Conservation (phyloP, 2,797 vertebrate genomes). For the Notoglanidium macrostoma region DNA sequence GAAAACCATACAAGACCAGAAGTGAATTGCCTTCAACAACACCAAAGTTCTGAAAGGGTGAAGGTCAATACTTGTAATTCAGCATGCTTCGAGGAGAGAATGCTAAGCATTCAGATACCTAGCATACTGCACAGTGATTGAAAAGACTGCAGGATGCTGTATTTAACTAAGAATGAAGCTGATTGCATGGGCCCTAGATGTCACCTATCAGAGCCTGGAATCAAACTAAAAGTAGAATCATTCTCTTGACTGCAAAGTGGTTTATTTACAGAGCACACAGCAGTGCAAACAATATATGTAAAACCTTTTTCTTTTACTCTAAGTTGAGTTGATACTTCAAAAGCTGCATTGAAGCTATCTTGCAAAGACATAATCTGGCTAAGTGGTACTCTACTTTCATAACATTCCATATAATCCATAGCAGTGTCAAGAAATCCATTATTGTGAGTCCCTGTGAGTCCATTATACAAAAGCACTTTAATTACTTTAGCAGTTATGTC, state of each 20-base stretch:
- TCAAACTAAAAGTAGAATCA: not conserved
- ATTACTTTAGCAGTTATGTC: not conserved
- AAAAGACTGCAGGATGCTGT: not conserved
- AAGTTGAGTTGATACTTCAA: not conserved
- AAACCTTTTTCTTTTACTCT: not conserved
- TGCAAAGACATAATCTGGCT: not conserved
- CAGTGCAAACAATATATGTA: not conserved
- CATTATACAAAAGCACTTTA: not conserved
- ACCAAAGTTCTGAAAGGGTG: not conserved
- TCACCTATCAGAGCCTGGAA: not conserved
- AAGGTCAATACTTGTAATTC: conserved; percentile 15
- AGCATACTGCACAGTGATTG: not conserved
- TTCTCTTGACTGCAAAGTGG: not conserved
- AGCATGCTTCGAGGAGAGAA: not conserved
- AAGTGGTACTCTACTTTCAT: not conserved
- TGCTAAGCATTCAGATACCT: conserved; percentile 5
- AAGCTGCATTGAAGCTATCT: not conserved
- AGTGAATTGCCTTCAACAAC: conserved; percentile 10
- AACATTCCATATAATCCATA: not conserved
- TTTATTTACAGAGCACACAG: not conserved
- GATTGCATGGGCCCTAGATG: not conserved
- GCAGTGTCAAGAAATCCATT: not conserved
- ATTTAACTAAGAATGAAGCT: not conserved
- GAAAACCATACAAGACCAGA: not conserved
- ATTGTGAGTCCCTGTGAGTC: not conserved